Base-by-base conservation (phyloP, 2,113 vertebrate species). In the Festucalex cinctus region DNA sequence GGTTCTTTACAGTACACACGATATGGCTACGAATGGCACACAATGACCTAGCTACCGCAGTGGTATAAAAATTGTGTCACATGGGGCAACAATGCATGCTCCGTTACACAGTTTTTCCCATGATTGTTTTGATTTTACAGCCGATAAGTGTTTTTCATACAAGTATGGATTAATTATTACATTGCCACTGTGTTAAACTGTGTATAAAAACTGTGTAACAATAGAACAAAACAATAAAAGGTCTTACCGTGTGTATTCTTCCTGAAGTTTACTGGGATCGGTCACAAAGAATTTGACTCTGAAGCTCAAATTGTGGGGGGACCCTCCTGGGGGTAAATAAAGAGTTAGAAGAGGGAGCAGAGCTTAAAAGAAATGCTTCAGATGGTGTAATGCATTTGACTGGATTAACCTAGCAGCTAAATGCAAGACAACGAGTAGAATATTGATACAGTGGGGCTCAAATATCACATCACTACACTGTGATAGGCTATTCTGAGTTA, bases 281-380 rank as follows among this genome's bases (percentile, higher is more conserved):
- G 93, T 92, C 84, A 98, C 96, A 92, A 98, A 99, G 91, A 99
- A 99, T 90, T 99, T 99, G 83, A 99, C 97, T 93, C 96, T 93
- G 89, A 99, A 98, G 83, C 94, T 98, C 86, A 99, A 88, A 87
- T 87, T 95, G 84, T 99, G 94, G 73, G 96, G 96, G 65, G 96
- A 98, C 75, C 96, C 95, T 93, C 96, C 96, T 98, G 87, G 87
- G 86, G 70, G 71, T 76, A 1, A 44, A 0, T 32, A 41, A 4
- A 53, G 51, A 63, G n/a, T 67, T 65, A 4, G n/a, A 65, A 28
- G 43, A 32, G 43, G 13, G 22, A 65, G 26, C 1, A 39, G 8
- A 8, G 54, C 32, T 6, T 32, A 57, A 35, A 6, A 22, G 8
- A 44, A 17, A 32, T 41, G 35, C 58, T 53, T 36, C 1, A 56